Base-by-base conservation (phyloP, 2,113 vertebrate species). In the Etheostoma spectabile region DNA sequence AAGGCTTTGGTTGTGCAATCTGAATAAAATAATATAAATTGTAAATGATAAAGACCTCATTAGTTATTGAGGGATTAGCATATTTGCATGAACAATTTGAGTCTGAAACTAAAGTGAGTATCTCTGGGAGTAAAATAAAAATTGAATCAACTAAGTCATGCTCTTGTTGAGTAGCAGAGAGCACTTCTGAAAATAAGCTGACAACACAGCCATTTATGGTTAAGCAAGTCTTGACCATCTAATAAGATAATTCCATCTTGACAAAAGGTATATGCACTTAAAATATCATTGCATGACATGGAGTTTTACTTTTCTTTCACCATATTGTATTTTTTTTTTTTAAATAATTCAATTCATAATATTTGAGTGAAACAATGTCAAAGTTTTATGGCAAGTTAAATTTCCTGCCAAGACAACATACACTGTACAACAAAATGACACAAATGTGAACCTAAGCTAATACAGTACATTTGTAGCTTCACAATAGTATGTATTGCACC, bases 341-440 rank as follows among this genome's bases (percentile, higher is more conserved):
- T 59, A 76, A 86, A 88, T 86, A 69, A 77, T 94, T 91, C 87
- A 93, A 92, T 90, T 89, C 16, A 84, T 65, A 88, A 67, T 51
- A 27, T 77, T 75, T 78, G 11, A 74, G 42, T 78, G 80, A 83
- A 84, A 78, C 78, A 89, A 51, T 65, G 68, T 74, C 33, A 74
- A 30, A 53, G 56, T 61, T 57, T 64, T 79, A 73, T 76, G 72
- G n/a, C 15, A 77, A 33, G 15, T 53, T 62, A 24, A 1, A 51
- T 64, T 14, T 75, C n/a, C 72, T 77, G 45, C 51, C 30, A 46
- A 55, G 27, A 84, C 74, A 69, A 85, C 68, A 83, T 77, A 65
- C 55, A 79, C 45, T 71, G 55, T 77, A 83, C 45, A 87, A 81
- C 48, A 85, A 74, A 73, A 78, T 45, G 3, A 70, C 59, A 82